Evolutionary conservation across 2,113 vertebrate species (phyloP).

Genomic region (Beaufortia kweichowensis): DNA sequence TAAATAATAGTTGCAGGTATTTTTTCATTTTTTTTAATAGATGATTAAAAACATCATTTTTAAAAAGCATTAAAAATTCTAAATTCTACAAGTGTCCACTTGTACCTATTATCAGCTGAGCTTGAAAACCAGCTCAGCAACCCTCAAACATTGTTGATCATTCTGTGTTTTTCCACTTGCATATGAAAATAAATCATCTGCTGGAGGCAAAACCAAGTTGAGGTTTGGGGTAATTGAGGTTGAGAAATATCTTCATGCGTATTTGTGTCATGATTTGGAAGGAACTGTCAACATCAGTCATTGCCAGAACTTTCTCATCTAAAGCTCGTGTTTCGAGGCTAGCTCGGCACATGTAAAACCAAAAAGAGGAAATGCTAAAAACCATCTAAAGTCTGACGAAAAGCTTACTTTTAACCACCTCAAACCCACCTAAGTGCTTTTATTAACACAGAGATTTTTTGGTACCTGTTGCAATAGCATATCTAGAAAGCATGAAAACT

Average conservation of each 20-base stretch:
- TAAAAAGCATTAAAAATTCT: neutral
- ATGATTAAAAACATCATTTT: neutral
- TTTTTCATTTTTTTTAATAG: slow-evolving; percentile 9
- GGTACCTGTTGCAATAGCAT: too few species aligned
- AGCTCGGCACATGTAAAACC: neutral
- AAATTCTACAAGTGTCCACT: neutral
- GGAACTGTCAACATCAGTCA: slow-evolving; percentile 16
- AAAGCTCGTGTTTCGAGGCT: neutral
- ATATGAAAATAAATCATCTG: neutral
- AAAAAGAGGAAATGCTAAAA: neutral
- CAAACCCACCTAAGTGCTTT: neutral
- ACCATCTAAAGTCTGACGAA: neutral
- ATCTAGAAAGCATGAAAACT: too few species aligned
- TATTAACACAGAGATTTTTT: neutral
- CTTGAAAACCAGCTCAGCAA: neutral
- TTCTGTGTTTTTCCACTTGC: neutral
- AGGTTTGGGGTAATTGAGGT: neutral
- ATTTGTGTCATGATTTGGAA: slow-evolving; percentile 8
- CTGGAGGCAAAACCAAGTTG: neutral
- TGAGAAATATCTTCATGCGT: neutral
- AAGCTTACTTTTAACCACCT: neutral
- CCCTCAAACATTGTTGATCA: neutral
- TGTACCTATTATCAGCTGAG: too few species aligned
- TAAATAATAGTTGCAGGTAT: neutral
- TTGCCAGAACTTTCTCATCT: neutral